These are phyloP conservation scores for Linepithema humile DNA, from an alignment of 1,140 invertebrate species.

Conservation along the genomic window DNA sequence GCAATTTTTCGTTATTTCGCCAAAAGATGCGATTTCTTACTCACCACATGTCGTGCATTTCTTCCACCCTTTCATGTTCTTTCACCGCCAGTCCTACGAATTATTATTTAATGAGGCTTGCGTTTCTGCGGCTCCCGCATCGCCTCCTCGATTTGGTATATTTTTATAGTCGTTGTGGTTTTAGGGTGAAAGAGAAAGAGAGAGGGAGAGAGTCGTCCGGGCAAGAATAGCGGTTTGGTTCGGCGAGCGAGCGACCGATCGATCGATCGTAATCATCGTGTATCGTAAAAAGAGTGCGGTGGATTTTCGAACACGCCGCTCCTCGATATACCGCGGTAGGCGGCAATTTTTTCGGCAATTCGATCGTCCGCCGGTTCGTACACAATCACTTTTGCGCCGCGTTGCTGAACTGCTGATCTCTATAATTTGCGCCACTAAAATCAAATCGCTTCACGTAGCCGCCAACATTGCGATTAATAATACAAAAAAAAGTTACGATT, in stretches of 20 bases:
- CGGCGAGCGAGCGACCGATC: slow-evolving; percentile 38
- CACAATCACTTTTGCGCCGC: slow-evolving; percentile 38
- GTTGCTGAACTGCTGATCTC: slow-evolving; percentile 23
- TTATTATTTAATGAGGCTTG: slow-evolving; percentile 76
- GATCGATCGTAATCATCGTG: slow-evolving; percentile 70
- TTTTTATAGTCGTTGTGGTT: slow-evolving; percentile 48
- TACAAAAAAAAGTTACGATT: background rate
- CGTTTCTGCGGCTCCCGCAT: slow-evolving; percentile 69
- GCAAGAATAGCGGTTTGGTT: background rate
- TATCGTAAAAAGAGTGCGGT: slow-evolving; percentile 63
- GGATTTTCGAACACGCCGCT: slow-evolving; percentile 41
- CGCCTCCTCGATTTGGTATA: background rate
- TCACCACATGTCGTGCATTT: slow-evolving; percentile 47
- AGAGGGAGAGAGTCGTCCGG: background rate
- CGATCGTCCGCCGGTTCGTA: slow-evolving; percentile 18
- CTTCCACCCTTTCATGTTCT: slow-evolving; percentile 41
- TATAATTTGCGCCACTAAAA: slow-evolving; percentile 47
- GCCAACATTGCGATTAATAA: slow-evolving; percentile 40
- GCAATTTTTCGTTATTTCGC: slow-evolving; percentile 35
- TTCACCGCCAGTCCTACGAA: slow-evolving; percentile 19
- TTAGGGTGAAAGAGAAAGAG: background rate
- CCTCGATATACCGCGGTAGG: slow-evolving; percentile 38
- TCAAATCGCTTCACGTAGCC: slow-evolving; percentile 11
- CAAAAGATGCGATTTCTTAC: slow-evolving; percentile 28
- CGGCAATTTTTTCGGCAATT: slow-evolving; percentile 53